These are phyloP conservation scores for Labrus mixtus DNA, from an alignment of 2,113 vertebrate genomes.

Conservation along the genomic window DNA sequence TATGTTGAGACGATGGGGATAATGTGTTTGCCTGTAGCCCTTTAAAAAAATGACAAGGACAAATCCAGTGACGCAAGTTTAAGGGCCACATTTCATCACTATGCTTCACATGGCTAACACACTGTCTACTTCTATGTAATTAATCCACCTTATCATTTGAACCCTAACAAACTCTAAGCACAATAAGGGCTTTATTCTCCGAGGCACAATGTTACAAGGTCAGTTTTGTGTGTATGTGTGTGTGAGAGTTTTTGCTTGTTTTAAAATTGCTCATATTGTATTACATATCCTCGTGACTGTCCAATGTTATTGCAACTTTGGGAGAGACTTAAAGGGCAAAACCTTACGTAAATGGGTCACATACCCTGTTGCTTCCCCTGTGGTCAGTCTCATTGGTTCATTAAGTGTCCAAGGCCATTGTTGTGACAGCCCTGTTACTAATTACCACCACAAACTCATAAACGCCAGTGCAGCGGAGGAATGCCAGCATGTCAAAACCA, in stretches of 20 bases:
- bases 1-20: conserved; percentile 32
- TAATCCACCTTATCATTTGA: conserved; percentile 52
- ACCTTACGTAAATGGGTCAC: conserved; percentile 68
- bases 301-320: conserved; percentile 19
- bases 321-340: conserved; percentile 37
- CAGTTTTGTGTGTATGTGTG: conserved; percentile 8
- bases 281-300: not conserved
- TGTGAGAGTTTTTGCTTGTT: not conserved
- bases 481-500: conserved; percentile 37
- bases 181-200: conserved; percentile 47
- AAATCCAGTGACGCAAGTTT: conserved; percentile 36
- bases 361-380: conserved; percentile 37
- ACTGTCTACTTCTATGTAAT: conserved; percentile 49
- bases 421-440: conserved; percentile 56
- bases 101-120: not conserved
- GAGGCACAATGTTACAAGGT: conserved; percentile 9
- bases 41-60: conserved; percentile 34
- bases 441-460: conserved; percentile 57
- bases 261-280: not conserved
- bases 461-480: conserved; percentile 25
- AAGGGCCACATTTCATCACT: conserved; percentile 39
- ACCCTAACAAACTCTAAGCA: conserved; percentile 13
- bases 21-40: conserved; percentile 14
- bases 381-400: conserved; percentile 55
- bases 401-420: conserved; percentile 48